Evolutionary conservation across 2,113 vertebrate genomes (phyloP), one percentile per base, ranked within the genome.

Genomic region (Nannospalax galili): DNA sequence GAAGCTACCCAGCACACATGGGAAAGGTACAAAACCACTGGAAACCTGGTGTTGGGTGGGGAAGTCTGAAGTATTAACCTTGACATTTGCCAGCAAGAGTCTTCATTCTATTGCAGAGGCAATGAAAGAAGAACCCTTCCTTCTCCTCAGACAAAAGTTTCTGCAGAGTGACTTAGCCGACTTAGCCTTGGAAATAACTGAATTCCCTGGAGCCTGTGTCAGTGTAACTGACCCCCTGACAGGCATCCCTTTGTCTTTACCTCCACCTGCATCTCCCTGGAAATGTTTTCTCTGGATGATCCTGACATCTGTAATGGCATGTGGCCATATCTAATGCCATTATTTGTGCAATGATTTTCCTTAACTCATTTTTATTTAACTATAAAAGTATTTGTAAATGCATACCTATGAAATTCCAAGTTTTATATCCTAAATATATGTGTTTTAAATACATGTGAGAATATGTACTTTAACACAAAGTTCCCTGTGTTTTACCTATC

Each of bases 321-420:
- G 28, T 52, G 40, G 62, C 35, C 14, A 58, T 14, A 77, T 35
- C 14, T 48, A 10, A 0, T 32, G 30, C 5, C 35, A 40, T 92
- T 62, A 40, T 42, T 85, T 73, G 48, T 15, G 9, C 24, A 35
- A 42, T 77, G 28, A 26, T 90, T 90, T 82, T 84, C 84, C 74
- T 73, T 84, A 88, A 85, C 45, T 90, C n/a, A 64, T 56, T 92
- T 93, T 90, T 73, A 93, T 64, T 62, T 52, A 93, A 62, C 82
- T 48, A 37, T 22, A 77, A 92, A 26, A 67, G 7, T 1, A 72
- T 85, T 73, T 73, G 48, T 74, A 69, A 92, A 64, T 82, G 22
- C 73, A 91, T 88, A 32, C 26, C 3, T 80, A 72, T 28, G 56
- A 75, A 88, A 62, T 35, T 20, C 12, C 22, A 90, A 60, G 4